Base-by-base conservation (phyloP, 2,113 vertebrate genomes). In the Cranoglanis bouderius region DNA sequence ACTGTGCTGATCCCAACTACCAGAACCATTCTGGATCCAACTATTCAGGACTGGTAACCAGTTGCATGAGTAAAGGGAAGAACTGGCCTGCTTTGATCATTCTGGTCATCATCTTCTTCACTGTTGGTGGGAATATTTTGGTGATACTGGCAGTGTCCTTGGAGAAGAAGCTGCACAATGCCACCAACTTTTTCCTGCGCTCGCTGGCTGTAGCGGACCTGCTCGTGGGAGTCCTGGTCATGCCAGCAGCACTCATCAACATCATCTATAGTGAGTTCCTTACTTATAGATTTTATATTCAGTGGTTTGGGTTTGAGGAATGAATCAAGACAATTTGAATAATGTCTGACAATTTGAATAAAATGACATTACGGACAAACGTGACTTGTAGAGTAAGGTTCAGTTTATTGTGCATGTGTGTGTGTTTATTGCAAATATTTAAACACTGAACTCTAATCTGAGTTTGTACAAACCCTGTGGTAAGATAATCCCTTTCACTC, bases 121-220 rank as follows among this genome's bases (percentile, higher is more conserved):
- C 98, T 12, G 95, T 99, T 13, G 97, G 97, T 1, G 98, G 98
- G 4, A 99, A 99, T 92, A 99, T 99, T 90, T 90, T 99, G 82
- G 98, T 99, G 84, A 99, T 99, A 93, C 95, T 99, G 94, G 98
- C 98, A 0, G 98, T 99, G 86, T 97, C 97, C n/a, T 91, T 99
- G 95, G 98, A 99, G 94, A 99, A 98, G 94, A 99, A 99, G 93
- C 96, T 99, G 89, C 98, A 99, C 91, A 99, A 98, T 59, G 98
- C 98, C 78, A 99, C 98, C 72, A 99, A 99, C 94, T 99, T 98
- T 92, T 99, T 99, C 93, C 94, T 99, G 93, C 97, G 98, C 94
- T 99, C 98, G 0, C 94, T 99, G 93, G 98, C 98, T 0, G 97
- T 98, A 90, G 98, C 98, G 1, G 98, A 99, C 94, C 98, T 99